Conservation (phyloP, 64 coral and sea anemone genomes). For the Montipora efflorescens region DNA sequence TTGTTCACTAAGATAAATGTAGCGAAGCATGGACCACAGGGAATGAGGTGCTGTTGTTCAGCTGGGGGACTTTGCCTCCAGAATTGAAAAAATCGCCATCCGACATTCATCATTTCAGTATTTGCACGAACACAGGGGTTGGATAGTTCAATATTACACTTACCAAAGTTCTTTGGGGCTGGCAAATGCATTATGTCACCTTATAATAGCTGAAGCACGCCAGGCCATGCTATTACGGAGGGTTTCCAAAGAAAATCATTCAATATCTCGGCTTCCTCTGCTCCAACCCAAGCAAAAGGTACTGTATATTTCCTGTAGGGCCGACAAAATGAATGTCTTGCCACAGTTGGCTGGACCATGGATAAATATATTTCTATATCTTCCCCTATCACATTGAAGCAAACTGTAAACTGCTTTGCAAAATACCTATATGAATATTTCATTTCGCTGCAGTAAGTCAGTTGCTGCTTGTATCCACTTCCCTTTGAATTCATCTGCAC, state of each 20-base stretch:
- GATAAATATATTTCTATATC: conserved; percentile 67
- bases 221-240: conserved; percentile 61
- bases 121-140: conserved; percentile 25
- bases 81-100: too few relatives aligned
- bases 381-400: conserved; percentile 20
- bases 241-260: conserved; percentile 75
- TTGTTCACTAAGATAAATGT: too few relatives aligned
- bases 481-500: conserved; percentile 32
- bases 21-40: too few relatives aligned
- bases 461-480: conserved; percentile 24
- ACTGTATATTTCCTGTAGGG: conserved; percentile 45
- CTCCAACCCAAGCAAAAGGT: conserved; percentile 72
- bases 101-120: too few relatives aligned
- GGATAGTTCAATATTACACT: conserved; percentile 41
- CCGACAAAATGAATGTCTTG: conserved; percentile 61
- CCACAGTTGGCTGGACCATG: conserved; percentile 61
- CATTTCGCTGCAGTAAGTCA: conserved; percentile 15
- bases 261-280: conserved; percentile 52
- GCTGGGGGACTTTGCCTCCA: too few relatives aligned
- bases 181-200: conserved; percentile 59
- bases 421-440: conserved; percentile 4
- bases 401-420: conserved; percentile 31
- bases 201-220: conserved; percentile 61
- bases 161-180: conserved; percentile 49
- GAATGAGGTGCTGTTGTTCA: too few relatives aligned